phyloP scores from a whole-genome alignment of 1,140 invertebrate species.

The Microplitis mediator region DNA sequence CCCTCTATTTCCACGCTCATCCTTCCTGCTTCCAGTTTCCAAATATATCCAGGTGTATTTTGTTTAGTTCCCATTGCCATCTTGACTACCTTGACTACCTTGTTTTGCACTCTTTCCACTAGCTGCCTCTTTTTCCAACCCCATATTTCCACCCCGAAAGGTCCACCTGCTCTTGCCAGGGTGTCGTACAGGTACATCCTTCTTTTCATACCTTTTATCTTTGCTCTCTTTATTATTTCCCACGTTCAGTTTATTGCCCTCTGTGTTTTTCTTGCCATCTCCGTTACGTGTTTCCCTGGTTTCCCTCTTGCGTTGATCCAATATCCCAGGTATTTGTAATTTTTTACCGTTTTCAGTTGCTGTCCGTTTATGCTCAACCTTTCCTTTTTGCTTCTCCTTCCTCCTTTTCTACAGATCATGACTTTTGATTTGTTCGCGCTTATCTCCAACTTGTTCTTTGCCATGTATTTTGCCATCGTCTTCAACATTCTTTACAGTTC shows the following conservation, averaged over 20 bases:
- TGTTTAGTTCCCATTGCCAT: constrained; percentile 10
- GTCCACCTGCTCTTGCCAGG: background rate
- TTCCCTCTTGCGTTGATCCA: no score
- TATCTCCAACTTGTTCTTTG: background rate
- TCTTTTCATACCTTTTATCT: background rate
- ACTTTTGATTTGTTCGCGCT: background rate
- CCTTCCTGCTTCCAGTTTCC: constrained; percentile 6
- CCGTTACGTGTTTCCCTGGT: no score
- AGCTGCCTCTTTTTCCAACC: background rate
- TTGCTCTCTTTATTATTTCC: background rate
- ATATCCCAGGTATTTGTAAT: no score
- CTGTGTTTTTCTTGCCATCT: no score
- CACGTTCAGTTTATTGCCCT: background rate
- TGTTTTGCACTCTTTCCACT: background rate
- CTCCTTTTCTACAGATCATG: background rate
- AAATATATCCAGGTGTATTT: background rate
- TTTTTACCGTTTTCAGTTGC: no score
- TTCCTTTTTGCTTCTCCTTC: background rate
- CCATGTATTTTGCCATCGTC: background rate
- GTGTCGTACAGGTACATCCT: background rate
- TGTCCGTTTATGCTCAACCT: no score
- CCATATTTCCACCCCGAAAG: background rate
- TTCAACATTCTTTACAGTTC: background rate
- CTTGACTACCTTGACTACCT: background rate
- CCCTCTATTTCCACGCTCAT: constrained; percentile 7